Conservation (phyloP, 53 echinoderm and acorn worm genomes). For the Holothuria leucospilota region DNA sequence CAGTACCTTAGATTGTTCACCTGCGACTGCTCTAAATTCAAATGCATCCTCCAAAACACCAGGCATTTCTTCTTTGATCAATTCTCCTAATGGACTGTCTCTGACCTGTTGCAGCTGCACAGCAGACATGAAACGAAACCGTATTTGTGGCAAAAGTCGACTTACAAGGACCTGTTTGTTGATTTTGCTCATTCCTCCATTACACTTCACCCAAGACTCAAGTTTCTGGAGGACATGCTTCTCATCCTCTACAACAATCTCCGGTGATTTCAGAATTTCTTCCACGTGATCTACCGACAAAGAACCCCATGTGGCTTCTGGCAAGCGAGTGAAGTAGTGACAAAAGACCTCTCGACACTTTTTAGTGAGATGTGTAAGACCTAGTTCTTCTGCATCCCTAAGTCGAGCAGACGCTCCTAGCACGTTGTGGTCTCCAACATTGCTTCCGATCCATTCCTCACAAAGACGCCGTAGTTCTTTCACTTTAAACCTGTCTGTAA, state of each 20-base stretch:
- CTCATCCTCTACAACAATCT: constrained; percentile 35
- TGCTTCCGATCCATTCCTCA: constrained; percentile 50
- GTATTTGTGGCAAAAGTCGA: constrained; percentile 26
- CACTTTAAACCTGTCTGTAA: constrained; percentile 35
- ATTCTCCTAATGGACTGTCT: constrained; percentile 23
- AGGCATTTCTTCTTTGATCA: not conserved
- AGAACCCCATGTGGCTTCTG: constrained; percentile 36
- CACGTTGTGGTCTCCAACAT: constrained; percentile 43
- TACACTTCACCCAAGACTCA: constrained; percentile 9
- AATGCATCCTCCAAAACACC: constrained; percentile 37
- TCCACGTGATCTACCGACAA: constrained; percentile 40
- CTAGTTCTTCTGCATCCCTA: constrained; percentile 42
- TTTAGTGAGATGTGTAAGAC: constrained; percentile 9
- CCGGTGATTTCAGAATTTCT: constrained; percentile 29
- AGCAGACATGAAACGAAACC: constrained; percentile 45
- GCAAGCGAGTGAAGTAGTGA: constrained; percentile 48
- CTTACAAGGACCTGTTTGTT: not conserved
- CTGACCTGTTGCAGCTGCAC: constrained; percentile 37
- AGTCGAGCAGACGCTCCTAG: constrained; percentile 42
- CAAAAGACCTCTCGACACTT: constrained; percentile 45
- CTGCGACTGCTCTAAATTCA: constrained; percentile 44
- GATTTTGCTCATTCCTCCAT: constrained; percentile 23
- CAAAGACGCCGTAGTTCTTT: constrained; percentile 45
- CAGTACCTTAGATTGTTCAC: not conserved
- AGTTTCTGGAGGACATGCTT: constrained; percentile 25